phyloP scores from a whole-genome alignment of 2,888 invertebrate genomes.

The Thysanoteuthis rhombus region DNA sequence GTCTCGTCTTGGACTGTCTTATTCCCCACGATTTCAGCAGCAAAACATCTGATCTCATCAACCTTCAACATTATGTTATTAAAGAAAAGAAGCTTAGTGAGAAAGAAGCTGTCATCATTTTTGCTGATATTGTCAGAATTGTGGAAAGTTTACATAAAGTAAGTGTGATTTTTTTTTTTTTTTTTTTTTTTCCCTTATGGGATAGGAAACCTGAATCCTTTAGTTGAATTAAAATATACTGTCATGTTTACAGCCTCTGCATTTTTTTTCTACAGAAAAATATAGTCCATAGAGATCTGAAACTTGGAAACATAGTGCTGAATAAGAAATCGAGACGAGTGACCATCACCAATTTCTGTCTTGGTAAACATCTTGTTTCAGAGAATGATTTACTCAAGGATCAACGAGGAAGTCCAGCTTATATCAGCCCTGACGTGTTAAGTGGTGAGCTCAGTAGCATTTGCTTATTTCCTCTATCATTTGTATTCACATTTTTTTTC shows the following conservation, averaged over 20 bases:
- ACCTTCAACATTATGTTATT: constrained; percentile 75
- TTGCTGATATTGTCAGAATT: constrained; percentile 79
- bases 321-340: constrained; percentile 75
- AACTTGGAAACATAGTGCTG: constrained; percentile 80
- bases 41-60: constrained; percentile 67
- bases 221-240: too few species aligned
- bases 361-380: constrained; percentile 80
- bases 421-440: constrained; percentile 83
- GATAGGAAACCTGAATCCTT: not conserved
- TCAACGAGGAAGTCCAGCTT: constrained; percentile 83
- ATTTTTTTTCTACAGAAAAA: constrained; percentile 73
- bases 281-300: constrained; percentile 81
- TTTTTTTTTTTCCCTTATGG: not conserved
- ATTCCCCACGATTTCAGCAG: constrained; percentile 76
- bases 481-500: not conserved
- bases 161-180: constrained; percentile 40
- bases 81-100: constrained; percentile 80
- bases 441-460: constrained; percentile 70
- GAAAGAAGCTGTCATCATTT: constrained; percentile 79
- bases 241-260: not conserved
- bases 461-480: not conserved
- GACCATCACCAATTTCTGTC: constrained; percentile 80
- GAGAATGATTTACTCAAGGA: constrained; percentile 79
- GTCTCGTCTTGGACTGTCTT: constrained; percentile 80
- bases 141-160: constrained; percentile 81